Percentiles rank a stretch among this genome's conserved stretches.
Evolutionary conservation across 2,797 vertebrate genomes (phyloP).

Genomic region (Argya squamiceps): DNA sequence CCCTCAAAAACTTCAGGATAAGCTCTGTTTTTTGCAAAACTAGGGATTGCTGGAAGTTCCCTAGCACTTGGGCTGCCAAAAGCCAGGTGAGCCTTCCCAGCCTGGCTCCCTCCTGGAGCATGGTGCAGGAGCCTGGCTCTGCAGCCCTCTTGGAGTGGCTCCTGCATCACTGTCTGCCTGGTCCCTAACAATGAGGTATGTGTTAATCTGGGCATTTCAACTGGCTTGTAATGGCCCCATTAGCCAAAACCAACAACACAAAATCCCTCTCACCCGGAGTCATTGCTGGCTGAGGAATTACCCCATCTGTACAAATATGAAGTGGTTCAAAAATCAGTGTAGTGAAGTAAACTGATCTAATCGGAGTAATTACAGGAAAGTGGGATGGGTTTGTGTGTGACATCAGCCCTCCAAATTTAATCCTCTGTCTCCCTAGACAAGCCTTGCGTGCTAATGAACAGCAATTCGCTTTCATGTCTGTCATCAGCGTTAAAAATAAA

Average conservation of each 20-base stretch:
- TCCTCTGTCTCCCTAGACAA: neutral
- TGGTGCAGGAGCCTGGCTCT: neutral
- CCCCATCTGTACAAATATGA: slow-evolving; percentile 76
- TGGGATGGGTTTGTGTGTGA: slow-evolving; percentile 66
- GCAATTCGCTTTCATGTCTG: slow-evolving; percentile 13
- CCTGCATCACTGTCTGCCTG: slow-evolving; percentile 26
- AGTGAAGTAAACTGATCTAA: slow-evolving; percentile 53
- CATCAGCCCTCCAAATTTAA: slow-evolving; percentile 50
- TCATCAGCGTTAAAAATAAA: slow-evolving; percentile 23
- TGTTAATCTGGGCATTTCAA: slow-evolving; percentile 77
- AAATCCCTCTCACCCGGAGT: slow-evolving; percentile 69
- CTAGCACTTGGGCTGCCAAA: neutral
- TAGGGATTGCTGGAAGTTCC: neutral
- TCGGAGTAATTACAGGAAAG: slow-evolving; percentile 63
- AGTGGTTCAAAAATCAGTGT: slow-evolving; percentile 27
- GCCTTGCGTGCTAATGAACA: neutral
- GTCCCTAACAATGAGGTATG: slow-evolving; percentile 73
- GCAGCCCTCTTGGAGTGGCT: neutral
- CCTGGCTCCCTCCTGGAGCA: neutral
- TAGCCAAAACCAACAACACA: slow-evolving; percentile 76
- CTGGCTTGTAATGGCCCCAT: slow-evolving; percentile 53
- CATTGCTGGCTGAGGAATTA: slow-evolving; percentile 69
- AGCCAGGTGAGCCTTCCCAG: neutral
- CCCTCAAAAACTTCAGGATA: neutral
- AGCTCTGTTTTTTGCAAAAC: neutral